Conservation (phyloP, 2,888 invertebrate genomes). For the Embidobia sp. region DNA sequence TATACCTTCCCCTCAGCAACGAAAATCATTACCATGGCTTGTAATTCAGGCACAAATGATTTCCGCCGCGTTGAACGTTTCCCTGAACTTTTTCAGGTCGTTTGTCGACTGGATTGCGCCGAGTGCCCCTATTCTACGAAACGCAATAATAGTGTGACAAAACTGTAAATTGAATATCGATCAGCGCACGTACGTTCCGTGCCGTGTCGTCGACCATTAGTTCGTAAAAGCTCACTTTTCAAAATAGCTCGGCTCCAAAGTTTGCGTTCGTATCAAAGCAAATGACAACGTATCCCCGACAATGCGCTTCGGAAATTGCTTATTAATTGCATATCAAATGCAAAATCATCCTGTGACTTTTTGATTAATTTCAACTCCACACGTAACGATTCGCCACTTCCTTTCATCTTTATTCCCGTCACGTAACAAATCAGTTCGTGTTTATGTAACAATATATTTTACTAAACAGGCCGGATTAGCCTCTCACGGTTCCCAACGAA, state of each 20-base stretch:
- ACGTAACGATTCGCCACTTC: slow-evolving; percentile 11
- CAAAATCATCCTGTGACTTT: slow-evolving; percentile 29
- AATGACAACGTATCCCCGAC: slow-evolving; percentile 48
- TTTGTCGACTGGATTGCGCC: slow-evolving; percentile 50
- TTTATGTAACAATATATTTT: slow-evolving; percentile 11
- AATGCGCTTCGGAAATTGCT: slow-evolving; percentile 39
- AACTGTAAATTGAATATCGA: slow-evolving; percentile 81
- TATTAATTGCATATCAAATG: slow-evolving; percentile 48
- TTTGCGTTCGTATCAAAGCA: slow-evolving; percentile 49
- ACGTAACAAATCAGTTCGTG: slow-evolving; percentile 27
- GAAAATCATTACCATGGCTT: slow-evolving; percentile 3
- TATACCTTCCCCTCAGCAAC: not conserved
- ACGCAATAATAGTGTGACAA: slow-evolving; percentile 75
- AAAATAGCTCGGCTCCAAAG: slow-evolving; percentile 54
- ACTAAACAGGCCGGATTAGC: slow-evolving; percentile 30
- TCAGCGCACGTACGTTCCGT: slow-evolving; percentile 65
- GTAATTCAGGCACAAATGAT: slow-evolving; percentile 6
- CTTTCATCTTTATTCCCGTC: slow-evolving; percentile 11
- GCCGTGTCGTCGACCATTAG: slow-evolving; percentile 74
- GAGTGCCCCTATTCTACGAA: slow-evolving; percentile 70
- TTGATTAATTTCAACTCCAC: slow-evolving; percentile 25
- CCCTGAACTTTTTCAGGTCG: slow-evolving; percentile 21
- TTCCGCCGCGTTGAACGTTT: slow-evolving; percentile 28
- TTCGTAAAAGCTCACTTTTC: slow-evolving; percentile 58
- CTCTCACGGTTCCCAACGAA: slow-evolving; percentile 10